Conservation (phyloP, 1,140 invertebrate species). For the Drosophila willistoni region DNA sequence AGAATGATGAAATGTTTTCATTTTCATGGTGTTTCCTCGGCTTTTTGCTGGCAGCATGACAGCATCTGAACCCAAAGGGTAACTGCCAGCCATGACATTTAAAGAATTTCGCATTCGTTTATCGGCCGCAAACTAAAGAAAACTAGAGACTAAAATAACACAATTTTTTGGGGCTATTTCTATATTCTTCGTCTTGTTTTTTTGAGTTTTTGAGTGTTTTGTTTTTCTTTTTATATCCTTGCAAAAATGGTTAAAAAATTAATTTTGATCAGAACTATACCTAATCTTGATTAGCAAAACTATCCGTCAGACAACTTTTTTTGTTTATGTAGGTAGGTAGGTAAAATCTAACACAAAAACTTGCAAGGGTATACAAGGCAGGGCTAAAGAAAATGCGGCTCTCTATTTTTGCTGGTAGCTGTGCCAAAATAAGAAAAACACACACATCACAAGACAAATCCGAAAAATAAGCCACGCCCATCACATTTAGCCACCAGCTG, state of each 20-base stretch:
- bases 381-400: too few species aligned
- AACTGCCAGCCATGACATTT: constrained; percentile 78
- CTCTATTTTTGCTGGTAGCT: constrained; percentile 50
- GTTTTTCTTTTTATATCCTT: not conserved
- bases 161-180: constrained; percentile 60
- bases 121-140: constrained; percentile 24
- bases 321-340: too few species aligned
- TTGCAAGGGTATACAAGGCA: too few species aligned
- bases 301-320: too few species aligned
- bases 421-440: constrained; percentile 38
- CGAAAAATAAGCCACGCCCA: constrained; percentile 42
- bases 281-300: too few species aligned
- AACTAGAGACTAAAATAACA: constrained; percentile 15
- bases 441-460: constrained; percentile 48
- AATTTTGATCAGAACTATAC: too few species aligned
- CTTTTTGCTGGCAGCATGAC: constrained; percentile 16
- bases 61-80: constrained; percentile 58
- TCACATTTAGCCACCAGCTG: constrained; percentile 16
- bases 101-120: constrained; percentile 71
- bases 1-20: not conserved
- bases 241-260: too few species aligned
- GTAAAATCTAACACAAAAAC: too few species aligned
- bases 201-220: too few species aligned
- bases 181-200: constrained; percentile 24
- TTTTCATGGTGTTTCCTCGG: constrained; percentile 24